phyloP scores from a whole-genome alignment of 1,140 invertebrate genomes.

The Drosophila murphyi region DNA sequence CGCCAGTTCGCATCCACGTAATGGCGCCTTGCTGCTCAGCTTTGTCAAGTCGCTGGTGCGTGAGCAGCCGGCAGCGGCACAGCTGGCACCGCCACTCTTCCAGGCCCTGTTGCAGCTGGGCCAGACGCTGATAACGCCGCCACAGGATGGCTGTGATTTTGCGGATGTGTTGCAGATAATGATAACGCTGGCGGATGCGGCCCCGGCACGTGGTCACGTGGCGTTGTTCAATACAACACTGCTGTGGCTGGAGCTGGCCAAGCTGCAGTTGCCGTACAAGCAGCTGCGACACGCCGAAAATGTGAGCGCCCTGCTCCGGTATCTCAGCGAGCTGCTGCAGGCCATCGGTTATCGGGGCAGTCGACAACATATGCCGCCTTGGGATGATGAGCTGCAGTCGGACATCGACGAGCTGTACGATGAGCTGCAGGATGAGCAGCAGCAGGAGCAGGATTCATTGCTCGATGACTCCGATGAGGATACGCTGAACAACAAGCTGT shows the following conservation, averaged over 20 bases:
- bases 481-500: constrained; percentile 96
- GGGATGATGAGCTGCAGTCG: constrained; percentile 91
- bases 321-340: constrained; percentile 86
- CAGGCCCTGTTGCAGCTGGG: constrained; percentile 91
- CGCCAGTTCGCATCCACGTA: constrained; percentile 84
- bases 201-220: constrained; percentile 90
- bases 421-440: constrained; percentile 90
- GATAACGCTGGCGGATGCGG: constrained; percentile 93
- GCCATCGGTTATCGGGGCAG: constrained; percentile 83
- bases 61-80: constrained; percentile 86
- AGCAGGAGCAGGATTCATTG: constrained; percentile 96
- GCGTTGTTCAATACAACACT: constrained; percentile 92
- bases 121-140: constrained; percentile 87
- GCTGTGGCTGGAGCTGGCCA: constrained; percentile 91
- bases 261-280: constrained; percentile 86
- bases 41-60: constrained; percentile 91
- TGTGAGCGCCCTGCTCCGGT: constrained; percentile 83
- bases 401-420: constrained; percentile 89
- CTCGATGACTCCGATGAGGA: constrained; percentile 98
- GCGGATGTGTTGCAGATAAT: constrained; percentile 91
- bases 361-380: constrained; percentile 89
- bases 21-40: constrained; percentile 89
- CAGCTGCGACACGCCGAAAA: constrained; percentile 82
- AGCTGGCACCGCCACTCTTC: constrained; percentile 86
- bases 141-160: constrained; percentile 90